Evolutionary conservation across 2,888 invertebrate genomes (phyloP), one percentile per base, ranked within the genome.

Genomic region (Nebria salina): DNA sequence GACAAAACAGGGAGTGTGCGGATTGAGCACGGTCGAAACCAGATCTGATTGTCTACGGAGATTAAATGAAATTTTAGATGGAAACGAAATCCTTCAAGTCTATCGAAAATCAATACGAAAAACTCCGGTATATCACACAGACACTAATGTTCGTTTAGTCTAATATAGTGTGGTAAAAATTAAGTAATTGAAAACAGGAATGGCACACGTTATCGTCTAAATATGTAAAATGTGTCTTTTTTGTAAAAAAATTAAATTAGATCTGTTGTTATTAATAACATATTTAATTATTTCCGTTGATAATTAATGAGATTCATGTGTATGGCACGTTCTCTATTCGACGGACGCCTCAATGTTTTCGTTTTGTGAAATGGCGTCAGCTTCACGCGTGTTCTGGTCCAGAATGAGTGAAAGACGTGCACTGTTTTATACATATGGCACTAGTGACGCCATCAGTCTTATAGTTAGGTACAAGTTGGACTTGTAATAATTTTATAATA

Each of bases 61-160:
- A 73, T 73, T 73, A 73, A 73, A 73, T 73, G 73, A 41, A 73
- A 73, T 73, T 73, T 73, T 73, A 73, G 26, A 73, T 42, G 20
- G 11, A 6, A 70, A 34, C 6, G 26, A 70, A 34, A 25, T 13
- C 34, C 25, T 70, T 26, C 34, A 70, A 70, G 11, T 15, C 42
- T 73, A 43, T 20, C n/a, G 26, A 7, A 73, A 73, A 73, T 73
- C 43, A 73, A 73, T 42, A 41, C 1, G 73, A 73, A 7, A 34
- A 1, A 73, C 26, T 4, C 15, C 42, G 41, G n/a, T 41, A 34
- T 6, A 65, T 65, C 34, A 34, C 34, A 34, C 5, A 34, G 34
- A 34, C 2, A 34, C 34, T 34, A 34, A 34, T 34, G 34, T 34
- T 34, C 5, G 34, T 34, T 5, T 34, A 0, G 34, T 34, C 34